Evolutionary conservation across 2,113 vertebrate genomes (phyloP).

Genomic region (Miniopterus natalensis): DNA sequence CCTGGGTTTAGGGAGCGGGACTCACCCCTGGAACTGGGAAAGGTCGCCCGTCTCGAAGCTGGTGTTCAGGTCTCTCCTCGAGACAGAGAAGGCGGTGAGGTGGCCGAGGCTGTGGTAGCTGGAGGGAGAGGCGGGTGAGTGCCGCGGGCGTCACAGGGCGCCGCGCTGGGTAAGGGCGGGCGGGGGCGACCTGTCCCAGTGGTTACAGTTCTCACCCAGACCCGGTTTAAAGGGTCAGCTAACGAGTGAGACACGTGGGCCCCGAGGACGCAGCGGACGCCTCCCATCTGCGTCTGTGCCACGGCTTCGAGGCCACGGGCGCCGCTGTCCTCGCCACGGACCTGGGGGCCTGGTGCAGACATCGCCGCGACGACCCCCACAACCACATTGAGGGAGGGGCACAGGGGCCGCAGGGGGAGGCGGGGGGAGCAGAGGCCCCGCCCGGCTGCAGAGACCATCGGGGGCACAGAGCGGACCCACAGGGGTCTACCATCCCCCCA

Average conservation of each 20-base stretch:
- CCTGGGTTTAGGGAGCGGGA: not conserved
- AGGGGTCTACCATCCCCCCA: not conserved
- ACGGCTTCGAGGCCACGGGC: not conserved
- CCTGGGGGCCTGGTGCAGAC: not conserved
- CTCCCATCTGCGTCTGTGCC: not conserved
- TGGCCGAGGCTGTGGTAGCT: conserved; percentile 87
- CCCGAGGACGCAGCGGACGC: no score
- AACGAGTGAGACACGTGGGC: not conserved
- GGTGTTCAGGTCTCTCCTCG: conserved; percentile 81
- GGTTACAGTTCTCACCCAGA: fast-evolving
- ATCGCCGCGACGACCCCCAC: not conserved
- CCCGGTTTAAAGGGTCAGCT: not conserved
- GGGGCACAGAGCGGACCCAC: not conserved
- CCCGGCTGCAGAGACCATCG: no score
- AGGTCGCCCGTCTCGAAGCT: conserved; percentile 76
- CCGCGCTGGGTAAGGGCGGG: fast-evolving
- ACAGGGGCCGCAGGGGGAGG: not conserved
- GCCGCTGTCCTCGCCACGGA: not conserved
- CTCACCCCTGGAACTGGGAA: conserved; percentile 84
- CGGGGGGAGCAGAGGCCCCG: not conserved
- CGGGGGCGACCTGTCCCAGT: no score
- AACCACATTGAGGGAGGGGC: not conserved
- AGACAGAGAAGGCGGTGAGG: conserved; percentile 79
- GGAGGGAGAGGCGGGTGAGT: not conserved
- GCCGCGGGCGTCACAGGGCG: fast-evolving